phyloP scores from a whole-genome alignment of 2,113 vertebrate species.

The Panthera tigris region DNA sequence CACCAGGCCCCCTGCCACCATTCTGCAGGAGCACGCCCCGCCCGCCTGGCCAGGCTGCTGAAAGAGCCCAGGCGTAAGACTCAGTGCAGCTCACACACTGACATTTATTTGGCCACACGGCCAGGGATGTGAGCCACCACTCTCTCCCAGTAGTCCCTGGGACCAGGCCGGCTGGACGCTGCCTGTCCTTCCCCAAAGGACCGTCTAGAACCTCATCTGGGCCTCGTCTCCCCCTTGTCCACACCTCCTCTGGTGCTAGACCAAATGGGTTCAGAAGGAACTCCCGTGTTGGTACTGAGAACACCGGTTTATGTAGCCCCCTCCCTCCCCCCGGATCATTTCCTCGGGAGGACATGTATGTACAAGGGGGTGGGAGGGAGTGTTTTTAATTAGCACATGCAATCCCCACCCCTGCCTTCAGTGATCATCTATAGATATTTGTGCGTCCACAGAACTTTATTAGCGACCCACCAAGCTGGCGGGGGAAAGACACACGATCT shows the following conservation, averaged over 20 bases:
- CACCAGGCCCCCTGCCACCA: rapidly evolving
- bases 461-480: constrained; percentile 56
- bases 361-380: neutral
- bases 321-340: too few relatives aligned
- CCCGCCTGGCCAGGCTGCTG: neutral
- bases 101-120: neutral
- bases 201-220: rapidly evolving
- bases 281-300: rapidly evolving
- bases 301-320: rapidly evolving
- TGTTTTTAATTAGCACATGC: constrained; percentile 61
- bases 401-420: constrained; percentile 1
- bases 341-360: neutral
- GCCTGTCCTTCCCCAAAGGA: neutral
- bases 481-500: constrained; percentile 42
- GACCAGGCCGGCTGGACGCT: neutral
- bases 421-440: constrained; percentile 59
- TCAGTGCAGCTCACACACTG: neutral
- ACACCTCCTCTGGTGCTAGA: neutral
- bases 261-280: neutral
- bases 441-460: constrained; percentile 58
- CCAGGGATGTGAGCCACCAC: rapidly evolving
- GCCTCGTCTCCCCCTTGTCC: neutral
- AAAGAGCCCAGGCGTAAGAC: neutral
- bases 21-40: rapidly evolving
- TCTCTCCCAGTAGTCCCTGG: neutral